Evolutionary conservation across 2,113 vertebrate species (phyloP).

Genomic region (Oreamnos americanus): DNA sequence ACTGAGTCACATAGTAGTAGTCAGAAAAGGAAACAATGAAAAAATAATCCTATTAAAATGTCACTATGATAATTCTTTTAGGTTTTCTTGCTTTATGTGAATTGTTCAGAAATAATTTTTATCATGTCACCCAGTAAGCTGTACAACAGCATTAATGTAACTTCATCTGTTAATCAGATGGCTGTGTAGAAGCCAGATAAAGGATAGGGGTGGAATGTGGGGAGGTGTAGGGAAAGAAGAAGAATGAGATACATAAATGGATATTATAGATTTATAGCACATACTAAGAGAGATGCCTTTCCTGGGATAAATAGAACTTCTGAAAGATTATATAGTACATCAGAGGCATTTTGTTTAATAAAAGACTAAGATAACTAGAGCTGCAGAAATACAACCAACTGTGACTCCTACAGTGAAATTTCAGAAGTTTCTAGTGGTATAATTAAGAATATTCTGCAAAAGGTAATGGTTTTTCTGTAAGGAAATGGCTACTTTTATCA

Average conservation of each 20-base stretch:
- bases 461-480: not conserved
- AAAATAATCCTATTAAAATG: not conserved
- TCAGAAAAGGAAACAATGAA: not conserved
- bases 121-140: not conserved
- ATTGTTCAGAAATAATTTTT: not conserved
- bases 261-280: not conserved
- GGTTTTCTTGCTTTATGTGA: not conserved
- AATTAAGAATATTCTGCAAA: not conserved
- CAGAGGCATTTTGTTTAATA: not conserved
- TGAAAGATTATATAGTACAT: not conserved
- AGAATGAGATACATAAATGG: not conserved
- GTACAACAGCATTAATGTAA: not conserved
- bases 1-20: not conserved
- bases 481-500: not conserved
- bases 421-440: not conserved
- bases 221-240: not conserved
- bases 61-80: not conserved
- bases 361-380: not conserved
- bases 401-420: not conserved
- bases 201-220: too few relatives aligned
- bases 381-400: not conserved
- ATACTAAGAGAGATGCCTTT: not conserved
- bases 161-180: not conserved
- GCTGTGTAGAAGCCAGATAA: not conserved
- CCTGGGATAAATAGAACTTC: not conserved